Evolutionary conservation across 2,113 vertebrate species (phyloP).

Genomic region (Paedocypris sp.): DNA sequence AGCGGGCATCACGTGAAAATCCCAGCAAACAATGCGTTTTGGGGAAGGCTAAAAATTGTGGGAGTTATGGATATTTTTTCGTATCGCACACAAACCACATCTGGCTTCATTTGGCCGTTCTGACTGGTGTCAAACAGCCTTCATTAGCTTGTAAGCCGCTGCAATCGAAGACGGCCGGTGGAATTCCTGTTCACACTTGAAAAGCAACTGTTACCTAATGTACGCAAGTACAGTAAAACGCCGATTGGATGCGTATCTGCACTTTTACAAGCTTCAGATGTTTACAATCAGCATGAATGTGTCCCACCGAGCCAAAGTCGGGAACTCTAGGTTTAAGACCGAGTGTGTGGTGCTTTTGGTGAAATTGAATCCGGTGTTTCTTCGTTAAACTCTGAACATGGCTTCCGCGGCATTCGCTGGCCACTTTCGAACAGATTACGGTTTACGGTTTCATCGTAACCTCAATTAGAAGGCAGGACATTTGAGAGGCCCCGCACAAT

Average conservation of each 20-base stretch:
- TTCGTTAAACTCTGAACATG: conserved; percentile 28
- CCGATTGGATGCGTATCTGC: neutral
- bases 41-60: too few species aligned
- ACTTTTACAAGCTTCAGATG: conserved; percentile 15
- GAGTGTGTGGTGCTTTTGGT: conserved; percentile 19
- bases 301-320: conserved; percentile 1
- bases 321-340: neutral
- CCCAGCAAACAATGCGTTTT: too few species aligned
- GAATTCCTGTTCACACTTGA: conserved; percentile 28
- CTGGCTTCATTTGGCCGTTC: conserved; percentile 9
- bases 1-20: conserved; percentile 32
- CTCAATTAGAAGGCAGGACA: conserved; percentile 39
- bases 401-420: conserved; percentile 6
- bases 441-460: conserved; percentile 45
- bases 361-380: conserved; percentile 30
- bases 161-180: conserved; percentile 2
- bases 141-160: neutral
- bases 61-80: too few species aligned
- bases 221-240: neutral
- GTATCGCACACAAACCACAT: conserved; percentile 12
- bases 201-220: conserved; percentile 17
- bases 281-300: conserved; percentile 17
- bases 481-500: conserved; percentile 32
- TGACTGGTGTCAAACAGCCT: conserved; percentile 12
- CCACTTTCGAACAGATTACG: conserved; percentile 40